These are phyloP conservation scores for Brachyrhaphis roseni DNA, from an alignment of 2,797 vertebrate species.

Conservation along the genomic window DNA sequence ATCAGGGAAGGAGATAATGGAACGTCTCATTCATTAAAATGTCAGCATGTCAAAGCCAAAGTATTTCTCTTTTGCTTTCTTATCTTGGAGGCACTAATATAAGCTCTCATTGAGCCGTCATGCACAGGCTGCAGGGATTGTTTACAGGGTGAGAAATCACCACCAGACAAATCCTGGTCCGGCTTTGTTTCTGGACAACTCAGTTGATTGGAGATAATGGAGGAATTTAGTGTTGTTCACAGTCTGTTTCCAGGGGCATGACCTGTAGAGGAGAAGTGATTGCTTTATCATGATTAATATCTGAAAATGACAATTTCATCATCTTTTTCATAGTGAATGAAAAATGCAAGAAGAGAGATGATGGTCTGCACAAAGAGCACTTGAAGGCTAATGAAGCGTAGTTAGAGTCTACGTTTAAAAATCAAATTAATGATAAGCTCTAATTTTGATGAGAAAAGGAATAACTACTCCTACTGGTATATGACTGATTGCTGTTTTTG, in stretches of 20 bases:
- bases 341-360: neutral
- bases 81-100: slow-evolving; percentile 28
- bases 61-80: slow-evolving; percentile 26
- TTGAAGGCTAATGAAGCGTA: neutral
- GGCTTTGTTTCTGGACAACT: slow-evolving; percentile 4
- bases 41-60: slow-evolving; percentile 49
- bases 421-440: neutral
- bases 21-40: slow-evolving; percentile 56
- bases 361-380: neutral
- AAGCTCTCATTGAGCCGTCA: slow-evolving; percentile 13
- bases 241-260: neutral
- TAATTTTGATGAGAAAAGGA: no score
- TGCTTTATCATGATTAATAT: neutral
- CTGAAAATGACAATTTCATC: neutral
- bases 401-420: neutral
- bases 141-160: slow-evolving; percentile 28
- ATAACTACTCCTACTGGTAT: neutral
- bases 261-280: neutral
- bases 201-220: neutral
- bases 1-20: slow-evolving; percentile 51
- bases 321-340: neutral
- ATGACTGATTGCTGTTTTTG: neutral
- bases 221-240: slow-evolving; percentile 1
- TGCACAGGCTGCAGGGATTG: slow-evolving; percentile 13
- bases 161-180: neutral